Base-by-base conservation (phyloP, 2,888 invertebrate species). In the Thysanoteuthis rhombus region DNA sequence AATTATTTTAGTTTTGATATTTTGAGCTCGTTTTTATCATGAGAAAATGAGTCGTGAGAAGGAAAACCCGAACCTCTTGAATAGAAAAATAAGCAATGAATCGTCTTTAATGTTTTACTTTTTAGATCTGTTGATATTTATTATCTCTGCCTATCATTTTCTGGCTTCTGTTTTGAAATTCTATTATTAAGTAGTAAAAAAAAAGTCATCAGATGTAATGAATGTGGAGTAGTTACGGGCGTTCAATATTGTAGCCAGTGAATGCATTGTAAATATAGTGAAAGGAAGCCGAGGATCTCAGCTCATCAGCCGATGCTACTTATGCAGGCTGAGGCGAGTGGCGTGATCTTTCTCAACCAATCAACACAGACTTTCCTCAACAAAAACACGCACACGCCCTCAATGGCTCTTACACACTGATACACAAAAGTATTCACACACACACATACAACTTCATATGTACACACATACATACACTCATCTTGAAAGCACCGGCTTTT, bases 301-400 rank as follows among this genome's bases (percentile, higher is more conserved):
- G 52, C 52, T 52, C 42, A 92, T 92, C 92, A 92, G 92, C 92
- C 92, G 92, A 92, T 92, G 92, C 92, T 92, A 92, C 92, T 92
- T 92, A 92, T 92, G 92, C 92, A 92, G 32, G 42, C 19, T 40
- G 45, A 92, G 42, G n/a, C 92, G 45, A 92, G 92, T 92, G 92
- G 92, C 92, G 92, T 92, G 92, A 92, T 92, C 92, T 40, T 36
- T 75, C n/a, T 36, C 75, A 75, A 36, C 75, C 75, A 75, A 75
- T 36, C 75, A 75, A 4, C n/a, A 10, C n/a, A n/a, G 16, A 1
- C 75, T 36, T 75, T 75, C 32, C 75, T 75, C 75, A 36, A 75
- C 75, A 75, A n/a, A 75, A n/a, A 75, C 75, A 75, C 75, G 36
- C 75, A 75, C 75, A 75, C 75, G 36, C 36, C n/a, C n/a, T 75